Evolutionary conservation across 1,140 invertebrate genomes (phyloP), one percentile per base, ranked within the genome.

Genomic region (Drosophila suzukii): DNA sequence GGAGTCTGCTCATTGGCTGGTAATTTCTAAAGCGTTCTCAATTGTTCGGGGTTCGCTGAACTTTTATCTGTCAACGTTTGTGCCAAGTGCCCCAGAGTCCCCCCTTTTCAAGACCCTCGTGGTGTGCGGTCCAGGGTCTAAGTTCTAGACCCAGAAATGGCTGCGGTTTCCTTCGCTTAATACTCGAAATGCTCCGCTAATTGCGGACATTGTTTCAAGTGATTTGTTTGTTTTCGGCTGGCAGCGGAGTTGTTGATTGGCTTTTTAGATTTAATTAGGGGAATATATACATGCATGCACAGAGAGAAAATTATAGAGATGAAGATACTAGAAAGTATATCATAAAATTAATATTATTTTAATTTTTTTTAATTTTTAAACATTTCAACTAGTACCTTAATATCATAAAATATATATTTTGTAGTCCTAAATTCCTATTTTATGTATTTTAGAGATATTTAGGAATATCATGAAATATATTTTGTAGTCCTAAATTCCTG

Each of bases 61-160:
- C 82, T 82, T 59, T 86, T 86, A 86, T 88, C 83, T 86, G 66
- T 79, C 71, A 88, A 83, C 79, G 24, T 66, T 75, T 60, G 32
- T 57, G 13, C 17, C 11, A 43, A 78, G 83, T 62, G 43, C 41
- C 50, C 20, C 50, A 12, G 30, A 10, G 41, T 49, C 43, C 73
- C 51, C 60, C 53, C 27, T 34, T 34, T 51, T 24, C 41, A 24
- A 30, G 12, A 20, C 30, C n/a, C 39, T 50, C 74, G 7, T 53
- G 43, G 15, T 86, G 82, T 86, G 78, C 17, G 82, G 82, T 85
- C 74, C 47, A n/a, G 24, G 0, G 49, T 63, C 72, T 47, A 54
- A 39, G 55, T 17, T 55, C 63, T 20, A 39, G 53, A 34, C 30
- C 55, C 12, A 75, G 47, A 61, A 75, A 63, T 66, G 65, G 34